A percentile compares a stretch with the other conserved stretches of the same genome.
Conservation (phyloP, 2,113 vertebrate genomes). For the Nycticryphes semicollaris region DNA sequence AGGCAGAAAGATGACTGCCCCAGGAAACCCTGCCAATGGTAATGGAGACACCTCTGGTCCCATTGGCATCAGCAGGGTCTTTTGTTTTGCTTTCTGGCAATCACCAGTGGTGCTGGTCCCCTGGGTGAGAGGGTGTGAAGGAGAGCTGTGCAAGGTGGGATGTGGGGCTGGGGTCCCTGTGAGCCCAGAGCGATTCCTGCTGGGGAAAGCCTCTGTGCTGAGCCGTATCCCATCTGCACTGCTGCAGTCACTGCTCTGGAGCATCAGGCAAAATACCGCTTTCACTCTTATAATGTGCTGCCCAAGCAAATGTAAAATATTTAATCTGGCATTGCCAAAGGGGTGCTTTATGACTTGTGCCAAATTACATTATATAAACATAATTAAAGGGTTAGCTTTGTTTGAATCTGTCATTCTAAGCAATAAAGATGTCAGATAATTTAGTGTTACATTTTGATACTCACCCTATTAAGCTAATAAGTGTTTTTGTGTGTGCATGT, state of each 20-base stretch:
- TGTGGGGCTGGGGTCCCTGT: not conserved
- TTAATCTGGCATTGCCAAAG: slow-evolving; percentile 65
- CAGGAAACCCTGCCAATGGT: not conserved
- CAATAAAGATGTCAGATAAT: slow-evolving; percentile 69
- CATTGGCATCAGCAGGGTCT: not conserved
- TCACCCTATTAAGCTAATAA: slow-evolving; percentile 38
- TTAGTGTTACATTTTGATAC: slow-evolving; percentile 53
- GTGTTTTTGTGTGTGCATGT: not conserved
- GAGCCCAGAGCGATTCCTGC: rapidly evolving
- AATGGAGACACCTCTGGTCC: not conserved
- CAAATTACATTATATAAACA: slow-evolving; percentile 70
- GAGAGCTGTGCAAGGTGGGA: not conserved
- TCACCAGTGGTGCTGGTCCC: not conserved
- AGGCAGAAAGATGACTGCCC: not conserved
- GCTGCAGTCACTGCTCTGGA: not conserved
- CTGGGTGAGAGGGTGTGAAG: not conserved
- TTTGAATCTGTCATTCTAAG: slow-evolving; percentile 67
- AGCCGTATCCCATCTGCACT: not conserved
- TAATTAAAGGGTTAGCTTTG: slow-evolving; percentile 68
- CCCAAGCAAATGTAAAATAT: slow-evolving; percentile 59
- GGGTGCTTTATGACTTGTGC: slow-evolving; percentile 61
- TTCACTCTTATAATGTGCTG: slow-evolving; percentile 31
- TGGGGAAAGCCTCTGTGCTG: not conserved
- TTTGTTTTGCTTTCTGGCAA: not conserved
- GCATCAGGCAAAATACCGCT: not conserved